These are phyloP conservation scores for Pristiophorus japonicus DNA, from an alignment of 2,113 vertebrate genomes.

Conservation along the genomic window DNA sequence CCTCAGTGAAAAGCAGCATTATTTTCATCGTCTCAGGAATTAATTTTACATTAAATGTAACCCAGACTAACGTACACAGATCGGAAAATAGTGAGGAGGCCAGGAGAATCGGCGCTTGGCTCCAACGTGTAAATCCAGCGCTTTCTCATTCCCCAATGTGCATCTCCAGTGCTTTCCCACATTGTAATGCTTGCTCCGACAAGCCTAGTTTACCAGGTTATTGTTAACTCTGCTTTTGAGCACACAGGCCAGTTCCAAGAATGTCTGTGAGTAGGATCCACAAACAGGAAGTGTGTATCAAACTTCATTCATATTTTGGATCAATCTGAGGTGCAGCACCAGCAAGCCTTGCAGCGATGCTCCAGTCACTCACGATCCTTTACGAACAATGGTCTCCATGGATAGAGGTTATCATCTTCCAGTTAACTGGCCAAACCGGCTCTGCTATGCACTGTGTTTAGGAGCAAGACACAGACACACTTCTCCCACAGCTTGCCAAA, in stretches of 20 bases:
- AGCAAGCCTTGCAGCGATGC: background rate
- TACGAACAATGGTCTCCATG: background rate
- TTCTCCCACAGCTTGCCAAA: background rate
- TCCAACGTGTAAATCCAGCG: background rate
- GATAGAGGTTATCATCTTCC: background rate
- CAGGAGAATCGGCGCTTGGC: background rate
- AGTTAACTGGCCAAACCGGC: background rate
- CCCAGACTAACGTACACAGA: background rate
- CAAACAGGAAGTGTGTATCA: no score
- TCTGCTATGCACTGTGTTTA: background rate
- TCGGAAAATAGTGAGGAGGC: background rate
- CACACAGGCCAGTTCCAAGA: background rate
- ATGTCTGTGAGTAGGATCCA: background rate
- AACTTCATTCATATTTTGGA: background rate
- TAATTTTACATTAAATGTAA: no score
- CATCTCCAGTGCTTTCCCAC: no score
- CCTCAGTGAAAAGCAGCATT: background rate
- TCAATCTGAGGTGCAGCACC: background rate
- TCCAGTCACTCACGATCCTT: background rate
- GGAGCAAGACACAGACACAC: background rate
- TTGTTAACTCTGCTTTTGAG: background rate
- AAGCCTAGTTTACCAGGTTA: background rate
- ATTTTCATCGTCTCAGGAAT: no score
- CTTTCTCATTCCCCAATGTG: no score
- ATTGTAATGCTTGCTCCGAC: no score